Percentiles rank a stretch among this genome's conserved stretches.
Evolutionary conservation across 1,140 invertebrate genomes (phyloP).

Genomic region (Hylyphantes graminicola): DNA sequence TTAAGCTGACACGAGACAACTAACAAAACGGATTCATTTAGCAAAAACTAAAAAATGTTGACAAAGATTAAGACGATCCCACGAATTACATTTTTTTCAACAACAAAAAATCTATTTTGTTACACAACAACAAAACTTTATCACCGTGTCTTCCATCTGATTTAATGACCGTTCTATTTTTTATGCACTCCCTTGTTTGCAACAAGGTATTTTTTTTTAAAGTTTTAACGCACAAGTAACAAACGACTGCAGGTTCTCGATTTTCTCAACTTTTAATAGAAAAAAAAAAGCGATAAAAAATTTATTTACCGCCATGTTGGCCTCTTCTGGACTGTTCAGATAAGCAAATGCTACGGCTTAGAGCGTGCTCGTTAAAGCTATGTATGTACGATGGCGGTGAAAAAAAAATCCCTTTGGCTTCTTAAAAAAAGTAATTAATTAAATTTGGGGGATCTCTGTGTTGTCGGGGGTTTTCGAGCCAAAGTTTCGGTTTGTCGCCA

Average conservation of each 20-base stretch:
- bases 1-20: no score
- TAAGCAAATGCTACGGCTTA: conserved; percentile 56
- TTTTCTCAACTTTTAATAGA: conserved; percentile 39
- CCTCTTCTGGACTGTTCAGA: conserved; percentile 40
- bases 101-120: conserved; percentile 47
- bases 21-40: no score
- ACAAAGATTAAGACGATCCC: no score
- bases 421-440: conserved; percentile 57
- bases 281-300: conserved; percentile 55
- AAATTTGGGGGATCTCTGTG: background rate
- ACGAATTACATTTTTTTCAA: no score
- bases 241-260: conserved; percentile 52
- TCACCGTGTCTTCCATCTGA: conserved; percentile 18
- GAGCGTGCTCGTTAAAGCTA: conserved; percentile 51
- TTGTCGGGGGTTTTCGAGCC: no score
- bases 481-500: no score
- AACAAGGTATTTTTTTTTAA: conserved; percentile 34
- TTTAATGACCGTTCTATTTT: conserved; percentile 35
- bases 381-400: background rate
- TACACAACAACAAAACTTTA: conserved; percentile 23
- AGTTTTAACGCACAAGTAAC: conserved; percentile 49
- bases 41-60: no score
- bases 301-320: conserved; percentile 57
- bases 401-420: background rate
- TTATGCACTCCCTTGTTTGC: background rate